Percentiles rank a stretch among this genome's conserved stretches.
Conservation (phyloP, 2,888 invertebrate species). For the Ormyrus nitidulus region DNA sequence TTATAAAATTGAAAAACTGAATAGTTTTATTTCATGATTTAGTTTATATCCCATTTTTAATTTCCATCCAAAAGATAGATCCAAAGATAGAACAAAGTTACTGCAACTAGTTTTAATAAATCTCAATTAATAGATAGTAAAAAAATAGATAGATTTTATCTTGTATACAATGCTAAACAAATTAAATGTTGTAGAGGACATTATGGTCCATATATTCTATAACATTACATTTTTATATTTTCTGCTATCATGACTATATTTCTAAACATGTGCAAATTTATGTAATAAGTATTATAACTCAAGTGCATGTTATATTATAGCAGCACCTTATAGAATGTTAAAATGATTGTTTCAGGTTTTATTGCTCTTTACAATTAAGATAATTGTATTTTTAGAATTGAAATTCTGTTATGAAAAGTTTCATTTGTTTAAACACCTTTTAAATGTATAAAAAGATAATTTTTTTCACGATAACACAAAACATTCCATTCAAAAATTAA, state of each 20-base stretch:
- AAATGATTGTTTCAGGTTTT: slow-evolving; percentile 11
- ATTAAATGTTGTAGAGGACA: background rate
- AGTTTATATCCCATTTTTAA: background rate
- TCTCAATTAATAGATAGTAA: slow-evolving; percentile 12
- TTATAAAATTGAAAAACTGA: background rate
- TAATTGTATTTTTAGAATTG: background rate
- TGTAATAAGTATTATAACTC: background rate
- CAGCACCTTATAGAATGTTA: slow-evolving; percentile 7
- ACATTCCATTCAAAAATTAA: background rate
- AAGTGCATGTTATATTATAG: slow-evolving; percentile 11
- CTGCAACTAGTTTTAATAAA: background rate
- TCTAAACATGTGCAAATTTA: slow-evolving; percentile 4
- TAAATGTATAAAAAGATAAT: background rate
- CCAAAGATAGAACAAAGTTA: background rate
- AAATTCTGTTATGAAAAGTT: background rate
- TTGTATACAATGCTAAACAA: slow-evolving; percentile 2
- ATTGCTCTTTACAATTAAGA: background rate
- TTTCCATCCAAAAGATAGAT: background rate
- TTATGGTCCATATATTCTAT: slow-evolving; percentile 1
- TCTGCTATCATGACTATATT: background rate
- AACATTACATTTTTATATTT: background rate
- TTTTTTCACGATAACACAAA: background rate
- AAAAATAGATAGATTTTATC: slow-evolving; percentile 24
- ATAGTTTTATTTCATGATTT: background rate
- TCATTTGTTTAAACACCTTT: background rate